Evolutionary conservation across 1,140 invertebrate species (phyloP).

Genomic region (Drosophila ohnishii): DNA sequence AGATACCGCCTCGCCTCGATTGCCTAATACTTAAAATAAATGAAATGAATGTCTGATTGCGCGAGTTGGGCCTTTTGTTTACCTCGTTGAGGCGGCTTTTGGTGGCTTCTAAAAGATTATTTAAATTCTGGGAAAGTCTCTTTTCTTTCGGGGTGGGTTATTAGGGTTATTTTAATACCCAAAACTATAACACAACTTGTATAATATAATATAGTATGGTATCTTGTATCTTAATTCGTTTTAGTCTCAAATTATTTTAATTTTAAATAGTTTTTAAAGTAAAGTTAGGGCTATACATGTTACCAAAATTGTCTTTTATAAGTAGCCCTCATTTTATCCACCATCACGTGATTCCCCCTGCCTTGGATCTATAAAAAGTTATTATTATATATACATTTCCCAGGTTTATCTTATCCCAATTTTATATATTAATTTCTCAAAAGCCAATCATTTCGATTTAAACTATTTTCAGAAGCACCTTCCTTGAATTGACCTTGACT

Average conservation of each 20-base stretch:
- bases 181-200: not conserved
- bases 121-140: constrained; percentile 18
- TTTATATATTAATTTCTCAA: not conserved
- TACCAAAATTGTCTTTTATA: not conserved
- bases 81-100: constrained; percentile 27
- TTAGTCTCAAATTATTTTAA: not conserved
- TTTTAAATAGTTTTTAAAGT: not conserved
- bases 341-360: not conserved
- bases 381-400: not conserved
- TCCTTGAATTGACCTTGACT: constrained; percentile 19
- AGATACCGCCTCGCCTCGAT: constrained; percentile 23
- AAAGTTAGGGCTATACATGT: not conserved
- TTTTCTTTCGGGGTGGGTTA: not conserved
- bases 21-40: constrained; percentile 27
- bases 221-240: no score
- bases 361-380: not conserved
- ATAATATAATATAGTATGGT: not conserved
- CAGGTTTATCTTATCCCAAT: not conserved
- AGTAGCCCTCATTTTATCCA: not conserved
- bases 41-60: constrained; percentile 32
- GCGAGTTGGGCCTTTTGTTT: constrained; percentile 21
- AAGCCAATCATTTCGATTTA: not conserved
- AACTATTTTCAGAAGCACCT: not conserved
- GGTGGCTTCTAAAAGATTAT: constrained; percentile 6
- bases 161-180: not conserved